A percentile compares a stretch with the other conserved stretches of the same genome.
Conservation (phyloP, 2,797 vertebrate genomes). For the Clarias platycephalus region DNA sequence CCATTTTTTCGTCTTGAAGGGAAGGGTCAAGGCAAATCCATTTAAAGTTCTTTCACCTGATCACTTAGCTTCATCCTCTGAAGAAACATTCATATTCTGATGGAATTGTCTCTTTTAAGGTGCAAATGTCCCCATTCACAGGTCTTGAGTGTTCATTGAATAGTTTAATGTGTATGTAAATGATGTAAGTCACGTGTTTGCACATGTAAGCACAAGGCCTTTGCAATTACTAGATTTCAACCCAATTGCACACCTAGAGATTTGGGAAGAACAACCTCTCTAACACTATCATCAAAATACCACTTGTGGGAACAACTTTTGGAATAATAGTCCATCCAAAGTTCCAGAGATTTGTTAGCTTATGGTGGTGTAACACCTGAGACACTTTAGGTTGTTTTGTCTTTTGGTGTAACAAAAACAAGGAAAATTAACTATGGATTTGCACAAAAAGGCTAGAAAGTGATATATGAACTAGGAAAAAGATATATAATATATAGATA, state of each 20-base stretch:
- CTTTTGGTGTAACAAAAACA: neutral
- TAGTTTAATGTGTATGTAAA: constrained; percentile 2
- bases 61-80: neutral
- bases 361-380: neutral
- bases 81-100: neutral
- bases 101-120: no score
- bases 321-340: neutral
- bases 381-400: neutral
- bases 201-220: no score
- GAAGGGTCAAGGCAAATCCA: neutral
- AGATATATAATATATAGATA: no score
- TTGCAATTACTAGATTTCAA: neutral
- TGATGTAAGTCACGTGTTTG: neutral
- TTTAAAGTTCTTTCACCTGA: neutral
- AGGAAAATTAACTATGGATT: neutral
- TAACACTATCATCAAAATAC: neutral
- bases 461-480: neutral
- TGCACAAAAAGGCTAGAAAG: neutral
- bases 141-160: neutral
- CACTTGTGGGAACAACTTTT: neutral
- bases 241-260: neutral
- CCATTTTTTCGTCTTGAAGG: no score
- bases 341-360: neutral
- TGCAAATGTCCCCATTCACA: constrained; percentile 1
- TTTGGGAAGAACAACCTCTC: neutral